A percentile compares a stretch with the other conserved stretches of the same genome.
These are phyloP conservation scores for Thereva unica DNA, from an alignment of 2,888 invertebrate genomes.

Conservation along the genomic window DNA sequence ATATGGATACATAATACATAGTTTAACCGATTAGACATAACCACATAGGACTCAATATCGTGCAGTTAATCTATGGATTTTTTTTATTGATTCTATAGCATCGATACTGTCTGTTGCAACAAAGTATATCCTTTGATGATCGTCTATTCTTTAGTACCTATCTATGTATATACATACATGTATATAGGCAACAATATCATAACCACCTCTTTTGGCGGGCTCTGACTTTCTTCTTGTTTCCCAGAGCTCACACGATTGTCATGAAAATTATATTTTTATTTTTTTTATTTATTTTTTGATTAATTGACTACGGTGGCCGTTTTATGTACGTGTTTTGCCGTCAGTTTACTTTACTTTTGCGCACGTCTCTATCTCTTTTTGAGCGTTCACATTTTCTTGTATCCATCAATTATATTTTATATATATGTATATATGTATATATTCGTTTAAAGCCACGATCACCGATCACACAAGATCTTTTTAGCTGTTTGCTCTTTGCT, in stretches of 20 bases:
- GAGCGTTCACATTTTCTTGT: neutral
- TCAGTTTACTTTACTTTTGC: slow-evolving; percentile 24
- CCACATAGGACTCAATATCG: too few relatives aligned
- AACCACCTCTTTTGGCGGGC: too few relatives aligned
- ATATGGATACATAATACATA: too few relatives aligned
- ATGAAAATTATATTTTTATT: neutral
- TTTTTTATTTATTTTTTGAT: slow-evolving; percentile 17
- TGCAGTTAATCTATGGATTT: too few relatives aligned
- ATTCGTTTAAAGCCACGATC: slow-evolving; percentile 23
- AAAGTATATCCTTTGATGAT: neutral
- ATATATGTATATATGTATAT: slow-evolving; percentile 2
- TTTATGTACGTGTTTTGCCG: slow-evolving; percentile 19
- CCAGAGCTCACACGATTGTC: slow-evolving; percentile 22
- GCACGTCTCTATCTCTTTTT: slow-evolving; percentile 3
- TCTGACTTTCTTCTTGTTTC: neutral
- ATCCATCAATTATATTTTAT: slow-evolving; percentile 22
- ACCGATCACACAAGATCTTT: slow-evolving; percentile 26
- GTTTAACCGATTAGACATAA: too few relatives aligned
- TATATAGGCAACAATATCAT: too few relatives aligned
- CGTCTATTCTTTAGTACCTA: slow-evolving; percentile 14
- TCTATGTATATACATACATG: too few relatives aligned
- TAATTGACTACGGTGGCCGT: slow-evolving; percentile 27
- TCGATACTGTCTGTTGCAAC: neutral
- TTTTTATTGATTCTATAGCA: neutral
- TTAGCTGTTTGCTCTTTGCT: slow-evolving; percentile 24